Evolutionary conservation across 2,113 vertebrate species (phyloP).

Genomic region (Sarotherodon lohbergeri): DNA sequence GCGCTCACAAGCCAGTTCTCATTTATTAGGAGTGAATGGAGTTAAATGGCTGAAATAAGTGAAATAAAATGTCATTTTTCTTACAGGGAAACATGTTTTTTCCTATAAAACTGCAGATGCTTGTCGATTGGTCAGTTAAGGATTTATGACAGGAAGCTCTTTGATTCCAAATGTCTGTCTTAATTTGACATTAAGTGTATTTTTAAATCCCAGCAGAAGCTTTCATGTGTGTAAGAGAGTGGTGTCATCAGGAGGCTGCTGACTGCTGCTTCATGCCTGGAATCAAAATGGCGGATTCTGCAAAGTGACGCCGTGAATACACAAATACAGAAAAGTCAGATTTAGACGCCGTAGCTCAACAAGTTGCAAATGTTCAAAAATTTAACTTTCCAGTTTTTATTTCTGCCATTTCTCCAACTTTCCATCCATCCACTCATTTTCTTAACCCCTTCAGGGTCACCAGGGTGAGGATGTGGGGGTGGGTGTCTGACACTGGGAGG

Average conservation of each 20-base stretch:
- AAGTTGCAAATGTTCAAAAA: neutral
- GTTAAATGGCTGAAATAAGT: neutral
- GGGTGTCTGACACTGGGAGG: neutral
- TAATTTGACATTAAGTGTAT: rapidly evolving
- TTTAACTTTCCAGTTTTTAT: too few species aligned
- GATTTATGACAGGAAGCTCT: neutral
- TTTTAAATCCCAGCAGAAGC: neutral
- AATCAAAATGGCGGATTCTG: rapidly evolving
- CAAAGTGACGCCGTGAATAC: neutral
- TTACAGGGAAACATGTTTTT: rapidly evolving
- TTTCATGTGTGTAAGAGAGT: neutral
- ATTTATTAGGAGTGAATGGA: neutral
- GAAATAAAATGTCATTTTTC: neutral
- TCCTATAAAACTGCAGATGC: neutral
- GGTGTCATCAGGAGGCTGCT: neutral
- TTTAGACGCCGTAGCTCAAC: rapidly evolving
- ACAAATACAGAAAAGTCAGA: neutral
- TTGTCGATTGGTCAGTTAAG: neutral
- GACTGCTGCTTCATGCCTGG: neutral
- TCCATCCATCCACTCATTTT: neutral
- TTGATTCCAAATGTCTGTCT: neutral
- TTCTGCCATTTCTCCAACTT: neutral
- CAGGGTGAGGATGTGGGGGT: neutral
- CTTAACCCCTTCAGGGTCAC: neutral
- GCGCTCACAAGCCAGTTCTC: neutral